Base-by-base conservation (phyloP, 2,888 invertebrate genomes). In the Agrotis ipsilon region DNA sequence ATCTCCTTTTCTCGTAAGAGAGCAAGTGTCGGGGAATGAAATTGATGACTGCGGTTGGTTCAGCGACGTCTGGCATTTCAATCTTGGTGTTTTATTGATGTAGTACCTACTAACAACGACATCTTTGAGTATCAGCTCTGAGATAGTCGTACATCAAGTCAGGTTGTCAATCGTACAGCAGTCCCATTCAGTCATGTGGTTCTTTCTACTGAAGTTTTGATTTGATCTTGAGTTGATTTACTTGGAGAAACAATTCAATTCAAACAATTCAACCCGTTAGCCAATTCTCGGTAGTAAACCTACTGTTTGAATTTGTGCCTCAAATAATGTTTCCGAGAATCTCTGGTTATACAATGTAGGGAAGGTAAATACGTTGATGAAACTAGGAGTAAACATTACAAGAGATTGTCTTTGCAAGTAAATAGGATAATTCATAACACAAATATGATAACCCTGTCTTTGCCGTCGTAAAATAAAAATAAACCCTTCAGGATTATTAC, bases 31-130 rank as follows among this genome's bases (percentile, higher is more conserved):
- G 73, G 27, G n/a, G 66, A 57, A 52, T 18, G 66, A 74, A 75
- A 84, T 84, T 78, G 82, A 84, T 82, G 84, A 78, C 64, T 69
- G 66, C 18, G 59, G 74, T 65, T 52, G 67, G 16, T 54, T 59
- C 58, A 48, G 67, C 68, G 81, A 77, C 81, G 63, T 71, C 24
- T 80, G 68, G 63, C 61, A 51, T 73, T 81, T 78, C 78, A 74
- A 81, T 79, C 78, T 64, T 64, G 48, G 59, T 52, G 60, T 61
- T 64, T 55, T 67, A 77, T 64, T 78, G 78, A 77, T 72, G 32
- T 39, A 72, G 45, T 59, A 49, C 24, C n/a, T 43, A 24, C 59
- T 59, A 55, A 49, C 72, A 72, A 78, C 24, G 39, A 45, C 21
- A 58, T 75, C 71, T 62, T 72, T 52, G 63, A 49, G 78, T 70